These are phyloP conservation scores for Macroglossus sobrinus DNA, from an alignment of 2,113 vertebrate genomes.

Conservation along the genomic window DNA sequence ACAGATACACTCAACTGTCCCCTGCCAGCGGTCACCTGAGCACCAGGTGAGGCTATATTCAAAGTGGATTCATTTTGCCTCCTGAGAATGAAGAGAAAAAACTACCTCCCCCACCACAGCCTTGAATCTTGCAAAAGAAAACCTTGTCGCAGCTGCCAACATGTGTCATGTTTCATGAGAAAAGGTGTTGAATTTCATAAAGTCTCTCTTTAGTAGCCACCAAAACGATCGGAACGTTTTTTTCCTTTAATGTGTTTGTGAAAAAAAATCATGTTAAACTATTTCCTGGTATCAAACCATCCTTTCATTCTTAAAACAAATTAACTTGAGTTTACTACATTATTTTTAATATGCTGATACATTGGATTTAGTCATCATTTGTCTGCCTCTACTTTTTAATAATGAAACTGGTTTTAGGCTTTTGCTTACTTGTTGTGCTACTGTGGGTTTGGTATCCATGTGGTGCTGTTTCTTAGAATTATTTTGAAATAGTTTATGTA, in stretches of 20 bases:
- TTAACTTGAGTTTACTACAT: background rate
- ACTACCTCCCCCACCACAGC: background rate
- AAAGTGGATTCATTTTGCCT: background rate
- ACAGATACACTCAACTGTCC: background rate
- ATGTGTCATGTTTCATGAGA: background rate
- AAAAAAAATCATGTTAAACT: background rate
- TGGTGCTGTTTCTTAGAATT: background rate
- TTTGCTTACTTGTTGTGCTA: background rate
- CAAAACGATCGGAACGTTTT: background rate
- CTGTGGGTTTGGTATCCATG: background rate
- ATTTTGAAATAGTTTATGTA: background rate
- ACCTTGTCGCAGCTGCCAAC: background rate
- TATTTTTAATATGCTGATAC: background rate
- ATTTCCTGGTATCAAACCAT: slow-evolving; percentile 38
- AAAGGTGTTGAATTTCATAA: background rate
- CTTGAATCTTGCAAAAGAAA: background rate
- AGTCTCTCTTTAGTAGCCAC: background rate
- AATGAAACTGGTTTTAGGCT: background rate
- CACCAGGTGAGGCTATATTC: too few species aligned
- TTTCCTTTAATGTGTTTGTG: background rate
- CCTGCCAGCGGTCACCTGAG: background rate
- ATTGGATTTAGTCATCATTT: background rate
- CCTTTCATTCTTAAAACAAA: slow-evolving; percentile 48
- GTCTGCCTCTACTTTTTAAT: background rate
- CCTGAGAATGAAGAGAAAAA: background rate